phyloP scores from a whole-genome alignment of 2,797 vertebrate species.

The Remorina albescens region DNA sequence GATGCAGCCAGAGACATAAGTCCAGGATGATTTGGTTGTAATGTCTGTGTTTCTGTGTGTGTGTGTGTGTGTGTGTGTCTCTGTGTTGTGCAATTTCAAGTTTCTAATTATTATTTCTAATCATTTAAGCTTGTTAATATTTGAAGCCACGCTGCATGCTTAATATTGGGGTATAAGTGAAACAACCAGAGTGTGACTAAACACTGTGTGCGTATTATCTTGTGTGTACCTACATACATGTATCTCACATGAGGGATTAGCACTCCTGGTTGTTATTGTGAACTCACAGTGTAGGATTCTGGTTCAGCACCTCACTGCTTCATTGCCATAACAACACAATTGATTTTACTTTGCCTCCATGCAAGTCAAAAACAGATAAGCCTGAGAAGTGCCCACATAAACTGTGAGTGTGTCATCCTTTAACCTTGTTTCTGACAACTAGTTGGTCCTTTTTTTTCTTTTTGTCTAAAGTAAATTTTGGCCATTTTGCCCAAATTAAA shows the following conservation, averaged over 20 bases:
- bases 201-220: not conserved
- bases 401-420: conserved; percentile 1
- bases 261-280: not conserved
- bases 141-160: conserved; percentile 7
- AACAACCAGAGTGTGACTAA: conserved; percentile 5
- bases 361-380: not conserved
- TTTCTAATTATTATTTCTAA: not conserved
- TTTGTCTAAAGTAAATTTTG: no score
- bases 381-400: no score
- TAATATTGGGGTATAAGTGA: not conserved
- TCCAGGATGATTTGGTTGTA: conserved; percentile 12
- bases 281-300: not conserved
- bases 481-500: no score
- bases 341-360: conserved; percentile 2
- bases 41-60: not conserved
- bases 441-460: not conserved
- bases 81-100: not conserved
- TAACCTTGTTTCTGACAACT: not conserved
- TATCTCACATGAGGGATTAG: not conserved
- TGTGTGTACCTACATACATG: not conserved
- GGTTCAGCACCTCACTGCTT: conserved; percentile 1
- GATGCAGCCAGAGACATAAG: conserved; percentile 2
- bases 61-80: conserved; percentile 2
- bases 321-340: conserved; percentile 7
- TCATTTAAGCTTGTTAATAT: not conserved